Conservation (phyloP, 2,797 vertebrate species). For the Falco rusticolus region DNA sequence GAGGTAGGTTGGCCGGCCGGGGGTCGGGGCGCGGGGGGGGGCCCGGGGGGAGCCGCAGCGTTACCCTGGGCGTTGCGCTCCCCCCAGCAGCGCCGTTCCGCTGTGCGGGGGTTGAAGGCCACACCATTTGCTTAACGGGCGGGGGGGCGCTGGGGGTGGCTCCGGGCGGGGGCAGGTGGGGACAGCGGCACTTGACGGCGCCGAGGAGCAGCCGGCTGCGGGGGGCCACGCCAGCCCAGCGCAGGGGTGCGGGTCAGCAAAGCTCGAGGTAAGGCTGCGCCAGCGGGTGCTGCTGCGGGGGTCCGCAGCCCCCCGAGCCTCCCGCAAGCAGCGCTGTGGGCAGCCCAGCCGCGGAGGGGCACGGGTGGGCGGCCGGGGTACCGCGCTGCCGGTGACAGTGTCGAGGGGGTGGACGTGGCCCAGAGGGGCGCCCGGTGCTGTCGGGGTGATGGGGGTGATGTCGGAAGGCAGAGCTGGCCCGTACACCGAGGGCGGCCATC, state of each 20-base stretch:
- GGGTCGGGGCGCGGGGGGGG: too few species aligned
- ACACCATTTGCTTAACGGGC: too few species aligned
- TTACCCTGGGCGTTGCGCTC: neutral
- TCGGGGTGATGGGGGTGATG: neutral
- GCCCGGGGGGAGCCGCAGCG: too few species aligned
- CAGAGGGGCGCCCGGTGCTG: neutral
- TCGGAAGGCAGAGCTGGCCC: neutral
- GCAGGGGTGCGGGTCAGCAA: fast-evolving
- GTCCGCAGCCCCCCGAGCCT: neutral
- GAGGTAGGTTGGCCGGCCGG: neutral
- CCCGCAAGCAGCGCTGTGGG: fast-evolving
- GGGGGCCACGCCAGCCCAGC: neutral
- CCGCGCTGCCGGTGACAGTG: neutral
- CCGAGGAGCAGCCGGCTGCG: neutral
- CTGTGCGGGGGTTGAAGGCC: too few species aligned
- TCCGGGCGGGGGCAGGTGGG: neutral
- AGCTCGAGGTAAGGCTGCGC: neutral
- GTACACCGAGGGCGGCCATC: too few species aligned
- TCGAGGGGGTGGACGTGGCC: neutral
- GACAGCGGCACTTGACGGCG: neutral
- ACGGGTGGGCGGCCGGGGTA: neutral
- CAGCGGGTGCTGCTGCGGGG: neutral
- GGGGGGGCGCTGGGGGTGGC: too few species aligned
- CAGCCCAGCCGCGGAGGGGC: neutral
- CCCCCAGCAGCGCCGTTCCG: too few species aligned